phyloP scores from a whole-genome alignment of 1,140 invertebrate species.

The Octopus sinensis region DNA sequence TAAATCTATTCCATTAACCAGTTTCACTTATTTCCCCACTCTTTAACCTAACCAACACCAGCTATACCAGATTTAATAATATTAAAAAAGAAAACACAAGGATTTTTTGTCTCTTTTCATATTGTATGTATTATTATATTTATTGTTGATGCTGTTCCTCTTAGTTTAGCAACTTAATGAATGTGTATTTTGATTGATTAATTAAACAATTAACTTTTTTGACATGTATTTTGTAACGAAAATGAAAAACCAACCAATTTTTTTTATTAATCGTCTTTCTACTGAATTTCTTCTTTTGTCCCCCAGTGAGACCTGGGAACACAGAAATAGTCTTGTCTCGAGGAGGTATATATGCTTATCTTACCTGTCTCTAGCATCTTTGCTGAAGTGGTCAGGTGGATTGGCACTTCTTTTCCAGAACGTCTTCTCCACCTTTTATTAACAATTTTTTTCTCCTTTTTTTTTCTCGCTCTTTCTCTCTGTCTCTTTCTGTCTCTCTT shows the following conservation, averaged over 20 bases:
- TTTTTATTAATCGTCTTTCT: constrained; percentile 4
- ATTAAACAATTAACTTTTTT: too few relatives aligned
- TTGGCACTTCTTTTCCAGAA: not conserved
- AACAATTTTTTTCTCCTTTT: not conserved
- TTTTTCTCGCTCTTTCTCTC: constrained; percentile 1
- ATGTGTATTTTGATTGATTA: too few relatives aligned
- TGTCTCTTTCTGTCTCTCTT: not conserved
- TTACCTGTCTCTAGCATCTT: constrained; percentile 6
- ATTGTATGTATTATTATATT: too few relatives aligned
- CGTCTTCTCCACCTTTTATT: constrained; percentile 9
- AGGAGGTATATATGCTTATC: constrained; percentile 23
- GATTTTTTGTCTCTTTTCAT: too few relatives aligned
- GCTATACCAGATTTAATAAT: too few relatives aligned
- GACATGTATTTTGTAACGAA: too few relatives aligned
- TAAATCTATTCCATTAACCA: too few relatives aligned
- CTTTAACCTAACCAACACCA: too few relatives aligned
- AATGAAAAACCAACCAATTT: not conserved
- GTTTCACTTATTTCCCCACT: too few relatives aligned
- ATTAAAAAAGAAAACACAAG: too few relatives aligned
- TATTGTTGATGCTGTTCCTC: too few relatives aligned
- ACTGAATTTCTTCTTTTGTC: constrained; percentile 14
- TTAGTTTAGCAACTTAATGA: too few relatives aligned
- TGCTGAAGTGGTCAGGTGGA: not conserved
- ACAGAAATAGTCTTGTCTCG: constrained; percentile 21
- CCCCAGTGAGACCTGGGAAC: constrained; percentile 16